These are phyloP conservation scores for Euthynnus affinis DNA, from an alignment of 2,797 vertebrate species.

Conservation along the genomic window DNA sequence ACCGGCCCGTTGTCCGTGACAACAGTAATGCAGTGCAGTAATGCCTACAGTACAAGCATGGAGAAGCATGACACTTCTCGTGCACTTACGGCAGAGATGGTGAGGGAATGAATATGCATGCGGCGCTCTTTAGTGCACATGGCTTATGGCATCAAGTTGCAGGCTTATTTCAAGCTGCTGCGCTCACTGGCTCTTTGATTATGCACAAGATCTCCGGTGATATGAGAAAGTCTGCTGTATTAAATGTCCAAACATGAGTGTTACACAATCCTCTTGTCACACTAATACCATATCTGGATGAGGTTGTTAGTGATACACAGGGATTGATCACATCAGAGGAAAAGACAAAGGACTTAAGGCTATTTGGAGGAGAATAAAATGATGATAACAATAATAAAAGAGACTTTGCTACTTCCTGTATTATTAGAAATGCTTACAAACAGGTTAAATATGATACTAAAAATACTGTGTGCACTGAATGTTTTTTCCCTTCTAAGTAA, in stretches of 20 bases:
- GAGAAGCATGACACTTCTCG: not conserved
- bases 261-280: constrained; percentile 25
- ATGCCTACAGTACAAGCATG: not conserved
- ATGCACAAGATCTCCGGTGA: constrained; percentile 34
- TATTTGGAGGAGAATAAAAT: not conserved
- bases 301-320: not conserved
- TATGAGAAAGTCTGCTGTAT: constrained; percentile 17
- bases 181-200: constrained; percentile 20
- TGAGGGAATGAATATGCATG: constrained; percentile 19
- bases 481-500: not conserved
- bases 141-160: constrained; percentile 15
- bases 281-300: constrained; percentile 16
- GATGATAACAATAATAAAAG: not conserved
- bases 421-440: not conserved
- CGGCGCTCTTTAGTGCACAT: constrained; percentile 9
- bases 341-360: not conserved
- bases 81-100: not conserved
- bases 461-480: not conserved
- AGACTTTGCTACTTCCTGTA: not conserved
- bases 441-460: not conserved
- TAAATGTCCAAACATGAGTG: constrained; percentile 24
- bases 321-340: constrained; percentile 2
- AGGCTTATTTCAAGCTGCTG: constrained; percentile 36
- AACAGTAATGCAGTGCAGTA: constrained; percentile 17
- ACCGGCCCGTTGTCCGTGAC: constrained; percentile 29